Evolutionary conservation across 2,888 invertebrate species (phyloP).

Genomic region (Acanthosoma haemorrhoidale): DNA sequence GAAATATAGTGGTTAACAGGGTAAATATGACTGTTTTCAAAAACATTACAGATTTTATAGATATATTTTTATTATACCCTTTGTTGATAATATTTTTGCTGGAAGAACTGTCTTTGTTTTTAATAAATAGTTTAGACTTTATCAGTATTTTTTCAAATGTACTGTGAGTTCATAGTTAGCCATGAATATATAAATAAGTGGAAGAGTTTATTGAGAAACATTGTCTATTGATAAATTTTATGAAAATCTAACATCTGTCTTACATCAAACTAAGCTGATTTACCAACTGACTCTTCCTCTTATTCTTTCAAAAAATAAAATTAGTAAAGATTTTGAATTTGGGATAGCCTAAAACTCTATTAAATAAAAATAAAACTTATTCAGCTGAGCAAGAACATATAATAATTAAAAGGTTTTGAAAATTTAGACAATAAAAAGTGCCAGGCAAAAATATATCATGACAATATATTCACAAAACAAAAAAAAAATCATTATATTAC

Average conservation of each 20-base stretch:
- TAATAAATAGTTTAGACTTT: background rate
- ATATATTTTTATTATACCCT: constrained; percentile 6
- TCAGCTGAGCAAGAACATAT: background rate
- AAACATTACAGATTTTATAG: background rate
- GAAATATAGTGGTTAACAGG: background rate
- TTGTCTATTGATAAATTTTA: no score
- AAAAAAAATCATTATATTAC: background rate
- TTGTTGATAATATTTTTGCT: no score
- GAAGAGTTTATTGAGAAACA: no score
- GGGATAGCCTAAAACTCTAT: background rate
- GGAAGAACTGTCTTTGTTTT: background rate
- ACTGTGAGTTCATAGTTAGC: background rate
- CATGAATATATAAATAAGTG: background rate
- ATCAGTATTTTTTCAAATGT: background rate
- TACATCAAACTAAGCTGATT: no score
- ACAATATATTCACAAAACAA: constrained; percentile 24
- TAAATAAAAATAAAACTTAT: background rate
- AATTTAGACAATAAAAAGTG: constrained; percentile 35
- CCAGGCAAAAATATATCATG: constrained; percentile 24
- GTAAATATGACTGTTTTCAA: constrained; percentile 7
- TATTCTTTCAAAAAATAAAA: no score
- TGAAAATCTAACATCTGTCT: no score
- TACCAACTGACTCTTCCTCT: no score
- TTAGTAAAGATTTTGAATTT: background rate
- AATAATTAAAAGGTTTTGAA: constrained; percentile 2